Evolutionary conservation across 2,113 vertebrate genomes (phyloP), one percentile per base, ranked within the genome.

Genomic region (Vidua chalybeata): DNA sequence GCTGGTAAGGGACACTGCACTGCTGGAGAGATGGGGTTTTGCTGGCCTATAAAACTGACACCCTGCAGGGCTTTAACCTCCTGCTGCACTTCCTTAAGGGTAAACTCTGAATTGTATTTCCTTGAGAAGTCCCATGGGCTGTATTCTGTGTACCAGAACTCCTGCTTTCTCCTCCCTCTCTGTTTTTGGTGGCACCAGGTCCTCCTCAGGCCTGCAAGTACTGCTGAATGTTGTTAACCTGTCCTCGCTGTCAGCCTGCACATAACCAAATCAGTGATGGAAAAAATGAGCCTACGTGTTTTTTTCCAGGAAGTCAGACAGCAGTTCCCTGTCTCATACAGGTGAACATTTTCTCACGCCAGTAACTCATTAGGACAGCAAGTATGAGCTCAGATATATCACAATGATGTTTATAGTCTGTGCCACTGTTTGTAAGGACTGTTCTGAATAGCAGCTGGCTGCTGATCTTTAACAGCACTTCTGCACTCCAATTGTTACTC

Each of bases 21-120:
- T 87, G 73, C 56, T 81, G 68, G 63, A 92, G 51, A 83, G 51
- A 48, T 27, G 17, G 9, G 22, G 30, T 39, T 94, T 94, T 81
- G 61, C 72, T 94, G 51, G 39, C 45, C 59, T 83, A 35, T 91
- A 86, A 91, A 96, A 86, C 33, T 67, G 78, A 80, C 59, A 67
- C 43, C 79, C 43, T 90, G 85, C 79, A 84, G 92, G 48, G 79
- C 86, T 90, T 94, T 94, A 71, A 71, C 81, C 76, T 96, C 75
- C 78, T 83, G 43, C 33, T 92, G 92, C 79, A 92, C 76, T 96
- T 96, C 82, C 82, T 84, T 71, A 56, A 84, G 59, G 31, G 39
- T 68, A 52, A 91, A 37, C 49, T 90, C 68, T 72, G 83, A 95
- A 64, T 41, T 2, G 0, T 64, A 72, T 71, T 93, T 94, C 79